Evolutionary conservation across 2,113 vertebrate species (phyloP), one percentile per base, ranked within the genome.

Genomic region (Galemys pyrenaicus): DNA sequence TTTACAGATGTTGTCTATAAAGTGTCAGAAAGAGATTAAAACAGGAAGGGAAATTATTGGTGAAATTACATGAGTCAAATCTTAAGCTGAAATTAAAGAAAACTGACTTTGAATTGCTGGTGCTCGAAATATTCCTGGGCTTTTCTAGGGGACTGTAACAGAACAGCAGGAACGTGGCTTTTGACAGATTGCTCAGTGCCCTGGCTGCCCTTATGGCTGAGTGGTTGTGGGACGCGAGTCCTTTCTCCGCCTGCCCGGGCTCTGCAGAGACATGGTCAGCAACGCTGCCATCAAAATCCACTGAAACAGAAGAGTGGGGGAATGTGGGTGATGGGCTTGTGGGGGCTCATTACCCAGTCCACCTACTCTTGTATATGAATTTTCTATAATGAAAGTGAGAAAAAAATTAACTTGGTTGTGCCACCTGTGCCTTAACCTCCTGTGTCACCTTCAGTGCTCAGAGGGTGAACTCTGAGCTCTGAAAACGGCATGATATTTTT

Each of bases 21-120:
- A 77, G 26, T 84, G 11, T 83, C 77, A 88, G 49, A 71, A 75
- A 68, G 5, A 62, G 44, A 70, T 32, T 70, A 30, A 41, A 87
- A 74, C 4, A 35, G 68, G 84, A 65, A 6, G 39, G 30, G 22
- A 89, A 87, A 58, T 82, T 68, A 86, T 73, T 49, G 56, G 70
- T 24, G 17, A 78, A 88, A 79, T 85, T 81, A 41, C 28, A 22
- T 7, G 39, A 74, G 12, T 35, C 62, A 67, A 73, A 80, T 84
- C 20, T 71, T 73, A 65, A 2, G 41, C 58, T 91, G 68, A 89
- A 93, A 94, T 41, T 10, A 64, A 95, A 46, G 49, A 46, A 30
- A 28, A 46, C 0, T 26, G 37, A 65, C 51, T 92, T 46, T 78
- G 58, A 87, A 78, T 11, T 65, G 37, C 44, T 62, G 15, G n/a